phyloP scores from a whole-genome alignment of 2,797 vertebrate genomes.

The Lepus townsendii region DNA sequence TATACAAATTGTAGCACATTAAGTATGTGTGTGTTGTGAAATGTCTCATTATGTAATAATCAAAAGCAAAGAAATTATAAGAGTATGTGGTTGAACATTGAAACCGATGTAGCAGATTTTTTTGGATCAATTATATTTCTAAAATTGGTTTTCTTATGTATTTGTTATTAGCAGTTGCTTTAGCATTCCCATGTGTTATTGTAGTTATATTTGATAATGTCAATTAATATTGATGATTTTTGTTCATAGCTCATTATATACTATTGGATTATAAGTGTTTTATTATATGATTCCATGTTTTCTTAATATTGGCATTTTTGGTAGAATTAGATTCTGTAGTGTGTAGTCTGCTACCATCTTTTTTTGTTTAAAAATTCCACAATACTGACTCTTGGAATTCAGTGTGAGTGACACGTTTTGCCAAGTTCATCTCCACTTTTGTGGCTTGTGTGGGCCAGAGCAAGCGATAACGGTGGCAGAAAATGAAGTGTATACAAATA shows the following conservation, averaged over 20 bases:
- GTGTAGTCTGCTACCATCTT: not conserved
- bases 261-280: not conserved
- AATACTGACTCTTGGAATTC: slow-evolving; percentile 25
- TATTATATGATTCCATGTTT: slow-evolving; percentile 8
- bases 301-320: not conserved
- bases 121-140: slow-evolving; percentile 7
- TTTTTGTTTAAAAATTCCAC: not conserved
- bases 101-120: not conserved
- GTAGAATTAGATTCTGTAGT: not conserved
- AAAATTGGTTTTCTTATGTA: slow-evolving; percentile 29
- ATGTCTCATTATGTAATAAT: slow-evolving; percentile 3
- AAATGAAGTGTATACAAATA: slow-evolving; percentile 5
- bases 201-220: not conserved
- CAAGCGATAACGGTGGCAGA: slow-evolving; percentile 50
- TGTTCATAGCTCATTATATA: slow-evolving; percentile 5
- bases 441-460: not conserved
- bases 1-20: not conserved
- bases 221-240: not conserved
- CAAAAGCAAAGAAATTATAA: not conserved
- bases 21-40: not conserved
- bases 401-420: not conserved
- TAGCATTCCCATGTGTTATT: slow-evolving; percentile 5
- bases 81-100: not conserved
- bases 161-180: not conserved
- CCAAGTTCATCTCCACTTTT: not conserved